Conservation (phyloP, 2,888 invertebrate species). For the Lycia hirtaria region DNA sequence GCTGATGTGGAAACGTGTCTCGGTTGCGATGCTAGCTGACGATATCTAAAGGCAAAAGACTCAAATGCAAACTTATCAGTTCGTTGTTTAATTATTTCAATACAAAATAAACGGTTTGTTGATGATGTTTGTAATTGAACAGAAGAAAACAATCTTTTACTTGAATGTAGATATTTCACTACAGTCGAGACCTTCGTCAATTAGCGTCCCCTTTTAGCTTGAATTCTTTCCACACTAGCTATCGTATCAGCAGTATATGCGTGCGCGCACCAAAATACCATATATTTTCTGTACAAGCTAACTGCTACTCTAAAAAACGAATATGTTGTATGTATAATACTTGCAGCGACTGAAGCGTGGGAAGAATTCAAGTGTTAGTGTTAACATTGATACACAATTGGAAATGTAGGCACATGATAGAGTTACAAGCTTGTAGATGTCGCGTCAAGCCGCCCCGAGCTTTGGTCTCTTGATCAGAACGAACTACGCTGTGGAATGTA, state of each 20-base stretch:
- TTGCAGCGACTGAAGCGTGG: too few species aligned
- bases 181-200: neutral
- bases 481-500: too few species aligned
- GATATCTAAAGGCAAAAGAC: neutral
- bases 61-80: neutral
- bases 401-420: conserved; percentile 16
- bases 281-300: too few species aligned
- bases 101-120: too few species aligned
- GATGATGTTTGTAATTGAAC: too few species aligned
- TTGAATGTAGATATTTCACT: neutral
- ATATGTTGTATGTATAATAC: too few species aligned
- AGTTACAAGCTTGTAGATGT: conserved; percentile 8
- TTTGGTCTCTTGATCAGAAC: too few species aligned
- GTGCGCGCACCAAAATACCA: too few species aligned
- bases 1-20: neutral
- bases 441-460: neutral
- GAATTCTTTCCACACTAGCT: too few species aligned
- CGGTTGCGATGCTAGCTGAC: neutral
- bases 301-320: too few species aligned
- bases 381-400: conserved; percentile 1
- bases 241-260: too few species aligned
- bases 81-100: too few species aligned
- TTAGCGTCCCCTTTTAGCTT: neutral
- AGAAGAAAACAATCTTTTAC: neutral
- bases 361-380: neutral